A percentile compares a stretch with the other conserved stretches of the same genome.
phyloP scores from a whole-genome alignment of 2,797 vertebrate species.

The Pteropus rufus region DNA sequence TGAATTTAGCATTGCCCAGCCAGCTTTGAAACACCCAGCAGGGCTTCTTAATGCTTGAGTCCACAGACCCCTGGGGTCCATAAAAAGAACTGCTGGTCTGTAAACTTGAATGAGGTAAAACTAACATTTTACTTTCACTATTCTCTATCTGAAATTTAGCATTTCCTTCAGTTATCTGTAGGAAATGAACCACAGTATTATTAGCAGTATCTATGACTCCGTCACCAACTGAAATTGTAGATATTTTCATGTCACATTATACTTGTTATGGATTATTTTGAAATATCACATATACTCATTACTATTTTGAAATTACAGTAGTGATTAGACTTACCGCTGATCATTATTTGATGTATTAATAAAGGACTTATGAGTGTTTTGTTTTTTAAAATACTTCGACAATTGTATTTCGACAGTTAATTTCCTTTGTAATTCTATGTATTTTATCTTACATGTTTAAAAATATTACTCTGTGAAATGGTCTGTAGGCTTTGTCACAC shows the following conservation, averaged over 20 bases:
- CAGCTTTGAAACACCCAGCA: background rate
- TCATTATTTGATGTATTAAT: background rate
- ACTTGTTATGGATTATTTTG: background rate
- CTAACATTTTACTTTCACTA: slow-evolving; percentile 12
- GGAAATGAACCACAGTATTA: background rate
- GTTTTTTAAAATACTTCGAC: background rate
- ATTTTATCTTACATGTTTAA: background rate
- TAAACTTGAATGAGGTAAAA: background rate
- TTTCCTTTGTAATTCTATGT: background rate
- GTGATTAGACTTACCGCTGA: background rate
- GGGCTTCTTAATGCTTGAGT: background rate
- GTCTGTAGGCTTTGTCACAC: background rate
- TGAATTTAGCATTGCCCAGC: background rate
- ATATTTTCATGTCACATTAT: background rate
- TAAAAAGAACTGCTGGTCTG: background rate
- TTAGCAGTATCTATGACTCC: background rate
- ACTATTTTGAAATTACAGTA: background rate
- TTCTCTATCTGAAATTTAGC: background rate
- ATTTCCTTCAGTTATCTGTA: background rate
- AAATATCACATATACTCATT: background rate
- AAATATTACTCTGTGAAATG: background rate
- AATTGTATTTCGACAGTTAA: background rate
- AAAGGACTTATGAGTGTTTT: background rate
- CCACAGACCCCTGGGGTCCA: background rate
- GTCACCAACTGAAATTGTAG: background rate